Base-by-base conservation (phyloP, 2,888 invertebrate species). In the Folsomia manolachei region DNA sequence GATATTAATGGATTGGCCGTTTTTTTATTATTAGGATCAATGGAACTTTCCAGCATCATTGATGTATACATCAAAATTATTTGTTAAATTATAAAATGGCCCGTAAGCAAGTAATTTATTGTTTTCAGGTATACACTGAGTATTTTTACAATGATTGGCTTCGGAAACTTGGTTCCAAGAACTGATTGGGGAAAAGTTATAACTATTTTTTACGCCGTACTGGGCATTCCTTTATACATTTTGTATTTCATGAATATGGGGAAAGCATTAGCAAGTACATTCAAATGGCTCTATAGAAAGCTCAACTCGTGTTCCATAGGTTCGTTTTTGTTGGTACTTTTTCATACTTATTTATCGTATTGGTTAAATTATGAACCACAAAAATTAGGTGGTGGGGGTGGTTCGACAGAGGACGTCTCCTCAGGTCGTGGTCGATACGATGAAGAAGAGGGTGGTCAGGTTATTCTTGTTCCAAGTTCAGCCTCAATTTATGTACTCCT, bases 61-160 rank as follows among this genome's bases (percentile, higher is more conserved):
- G 1, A 94, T 94, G 93, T 95, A 91, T n/a, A n/a, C n/a, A n/a
- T n/a, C n/a, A n/a, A n/a, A n/a, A n/a, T n/a, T n/a, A n/a, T n/a
- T n/a, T n/a, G n/a, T n/a, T n/a, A n/a, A n/a, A n/a, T n/a, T n/a
- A n/a, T n/a, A n/a, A n/a, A n/a, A n/a, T n/a, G n/a, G n/a, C n/a
- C n/a, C n/a, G n/a, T n/a, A n/a, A n/a, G n/a, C n/a, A n/a, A n/a
- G n/a, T n/a, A n/a, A n/a, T n/a, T n/a, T n/a, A n/a, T n/a, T n/a
- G n/a, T n/a, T n/a, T n/a, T n/a, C n/a, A n/a, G n/a, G n/a, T n/a
- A n/a, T 83, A 93, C 91, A 27, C 84, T 94, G 14, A 93, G 93
- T 25, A 90, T 94, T 4, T 93, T 94, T 82, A 94, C 94, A 2
- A 94, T 94, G 94, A 93, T 94, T 80, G 94, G 94, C 1, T 94